Evolutionary conservation across 2,888 invertebrate genomes (phyloP), one percentile per base, ranked within the genome.

Genomic region (Empis livida): DNA sequence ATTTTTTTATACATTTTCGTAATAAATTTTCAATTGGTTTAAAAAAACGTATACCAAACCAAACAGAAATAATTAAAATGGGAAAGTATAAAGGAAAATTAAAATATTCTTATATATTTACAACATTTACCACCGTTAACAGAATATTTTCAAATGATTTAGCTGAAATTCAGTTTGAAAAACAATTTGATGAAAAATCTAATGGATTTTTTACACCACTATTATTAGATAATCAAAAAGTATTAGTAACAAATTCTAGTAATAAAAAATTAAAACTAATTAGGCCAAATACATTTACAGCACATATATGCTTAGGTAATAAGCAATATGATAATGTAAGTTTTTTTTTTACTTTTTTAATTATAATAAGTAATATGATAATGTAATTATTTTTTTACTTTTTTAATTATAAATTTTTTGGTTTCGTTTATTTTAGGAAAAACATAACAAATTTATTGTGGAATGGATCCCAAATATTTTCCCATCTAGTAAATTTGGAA

Each of bases 401-500:
- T 20, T 20, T 20, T 5, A 30, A 13, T 31, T 5, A 40, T 38
- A 9, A 5, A 15, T n/a, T 35, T 43, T 10, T 5, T 42, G 42
- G 9, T 43, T 15, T 37, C 44, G 10, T 9, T 32, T 37, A 38
- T 47, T 35, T 17, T n/a, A 40, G 23, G 10, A 32, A 42, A 37
- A 37, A 15, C 16, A 40, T 46, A 6, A 9, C 47, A 81, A 78
- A 15, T 79, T 87, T 59, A 69, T 79, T 27, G 77, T 88, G 40
- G 82, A 84, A 61, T 88, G 87, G 87, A 79, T 80, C 49, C 84
- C 85, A 1, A 79, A 82, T 59, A 76, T 84, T 46, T 70, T 82
- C 45, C 80, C 80, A 8, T 70, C 75, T 52, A 79, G 80, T 32
- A 76, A 78, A 56, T 78, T 84, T 52, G 87, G 87, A 9, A 80